A percentile compares a stretch with the other conserved stretches of the same genome.
These are phyloP conservation scores for Coecobrya sp. DNA, from an alignment of 2,888 invertebrate genomes.

Conservation along the genomic window DNA sequence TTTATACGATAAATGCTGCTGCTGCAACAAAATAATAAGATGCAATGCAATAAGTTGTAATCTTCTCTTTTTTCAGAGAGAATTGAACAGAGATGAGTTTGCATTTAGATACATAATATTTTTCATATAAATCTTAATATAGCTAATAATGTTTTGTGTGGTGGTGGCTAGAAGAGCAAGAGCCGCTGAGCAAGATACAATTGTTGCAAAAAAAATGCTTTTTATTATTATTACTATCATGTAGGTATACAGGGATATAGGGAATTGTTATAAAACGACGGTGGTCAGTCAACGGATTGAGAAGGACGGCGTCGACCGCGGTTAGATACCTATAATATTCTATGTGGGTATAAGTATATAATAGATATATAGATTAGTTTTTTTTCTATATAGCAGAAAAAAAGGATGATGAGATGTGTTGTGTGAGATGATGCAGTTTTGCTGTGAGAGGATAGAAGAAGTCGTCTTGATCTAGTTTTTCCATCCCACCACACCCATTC, in stretches of 20 bases:
- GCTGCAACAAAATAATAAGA: conserved; percentile 53
- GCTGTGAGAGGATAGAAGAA: not conserved
- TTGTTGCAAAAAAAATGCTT: conserved; percentile 56
- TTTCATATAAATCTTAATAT: conserved; percentile 54
- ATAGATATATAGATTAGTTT: not conserved
- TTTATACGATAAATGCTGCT: conserved; percentile 35
- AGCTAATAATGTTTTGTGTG: too few species aligned
- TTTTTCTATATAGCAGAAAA: conserved; percentile 42
- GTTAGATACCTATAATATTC: conserved; percentile 14
- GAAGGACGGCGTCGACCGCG: conserved; percentile 61
- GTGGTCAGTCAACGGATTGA: conserved; percentile 57
- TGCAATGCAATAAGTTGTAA: conserved; percentile 55
- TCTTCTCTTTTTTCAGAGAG: conserved; percentile 32
- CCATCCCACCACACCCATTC: conserved; percentile 82
- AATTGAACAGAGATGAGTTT: conserved; percentile 64
- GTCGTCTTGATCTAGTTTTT: conserved; percentile 80
- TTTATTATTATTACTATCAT: conserved; percentile 2
- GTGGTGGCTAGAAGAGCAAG: conserved; percentile 42
- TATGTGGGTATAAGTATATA: not conserved
- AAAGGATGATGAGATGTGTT: conserved; percentile 28
- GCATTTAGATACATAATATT: conserved; percentile 26
- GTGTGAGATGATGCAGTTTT: conserved; percentile 68
- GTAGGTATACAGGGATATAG: conserved; percentile 30
- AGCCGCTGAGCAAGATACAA: conserved; percentile 57
- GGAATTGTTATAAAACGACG: conserved; percentile 63